Base-by-base conservation (phyloP, 2,888 invertebrate species). In the Eurytoma californica region DNA sequence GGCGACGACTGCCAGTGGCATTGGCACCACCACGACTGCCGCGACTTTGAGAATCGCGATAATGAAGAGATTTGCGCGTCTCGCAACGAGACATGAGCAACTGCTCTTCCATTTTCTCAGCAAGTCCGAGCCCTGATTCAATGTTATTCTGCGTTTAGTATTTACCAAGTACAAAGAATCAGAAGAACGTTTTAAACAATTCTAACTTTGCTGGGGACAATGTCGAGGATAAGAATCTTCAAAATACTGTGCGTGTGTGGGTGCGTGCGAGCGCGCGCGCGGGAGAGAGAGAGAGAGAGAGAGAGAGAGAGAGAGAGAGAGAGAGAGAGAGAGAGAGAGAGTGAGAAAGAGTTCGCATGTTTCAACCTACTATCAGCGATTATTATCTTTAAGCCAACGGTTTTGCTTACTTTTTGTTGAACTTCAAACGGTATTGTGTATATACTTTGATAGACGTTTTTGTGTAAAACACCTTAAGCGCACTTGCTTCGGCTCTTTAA, bases 41-140 rank as follows among this genome's bases (percentile, higher is more conserved):
- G 86, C 86, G 84, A 87, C 87, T 61, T 85, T 90, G 66, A 88
- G 89, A 83, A 86, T 89, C 83, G 88, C 88, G 82, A 88, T 89
- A 84, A 83, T 88, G 75, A 90, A 87, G 80, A 87, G 86, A 82
- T 88, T 89, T 76, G 87, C 88, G 65, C 87, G 88, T 72, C 82
- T 90, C 72, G 83, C 86, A 49, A 86, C 86, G 57, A 88, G 85
- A 80, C 88, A 88, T 72, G 87, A 88, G 84, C 84, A 84, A 66
- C 84, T 88, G 83, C 85, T 89, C 82, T 82, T 88, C 75, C 87
- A 84, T 82, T 87, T 88, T 82, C 86, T 89, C 82, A 87, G 87
- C 84, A 88, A 88, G 83, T 86, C 87, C 72, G 83, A 86, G 84
- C 86, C 87, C 80, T 86, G 81, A 84, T 76, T 18, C 72, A 72